Base-by-base conservation (phyloP, 2,113 vertebrate species). In the Cyprinus carpio region DNA sequence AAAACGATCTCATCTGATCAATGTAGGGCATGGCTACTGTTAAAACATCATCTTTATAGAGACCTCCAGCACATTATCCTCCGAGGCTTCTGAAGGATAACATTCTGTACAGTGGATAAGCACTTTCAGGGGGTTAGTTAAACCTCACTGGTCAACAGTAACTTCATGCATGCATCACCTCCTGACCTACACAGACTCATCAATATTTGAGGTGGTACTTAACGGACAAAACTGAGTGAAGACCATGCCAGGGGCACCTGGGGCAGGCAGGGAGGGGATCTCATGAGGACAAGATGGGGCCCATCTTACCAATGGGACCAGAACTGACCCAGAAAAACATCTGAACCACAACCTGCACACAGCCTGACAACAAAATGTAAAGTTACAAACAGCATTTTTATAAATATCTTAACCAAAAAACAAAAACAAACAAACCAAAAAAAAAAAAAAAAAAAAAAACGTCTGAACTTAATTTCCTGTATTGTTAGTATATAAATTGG, bases 131-230 rank as follows among this genome's bases (percentile, higher is more conserved):
- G 37, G 85, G 77, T 62, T 88, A 72, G 49, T 40, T 25, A 88
- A 84, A 86, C 37, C 82, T 80, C 82, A 58, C 37, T 81, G 82
- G 85, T 84, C 89, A 67, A 87, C 83, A 85, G 78, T 72, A 74
- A 87, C 81, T 72, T 51, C 80, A 81, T 40, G 71, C 75, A 86
- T 88, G 91, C 89, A 84, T 87, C 88, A 88, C 81, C 89, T 84
- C 84, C 83, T 88, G 88, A 85, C 87, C 90, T 89, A 92, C 92
- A 93, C 93, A 85, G 90, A 90, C 89, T 93, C 92, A 95, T 95
- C 89, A 94, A 95, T 94, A 94, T 94, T 95, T 92, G 91, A 94
- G 91, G 84, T 89, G 87, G 92, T 92, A 93, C 93, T 95, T 94
- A 94, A 89, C 84, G 84, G 92, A 94, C 92, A 94, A 94, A 94